Conservation (phyloP, 2,113 vertebrate species). For the Clupea harengus region DNA sequence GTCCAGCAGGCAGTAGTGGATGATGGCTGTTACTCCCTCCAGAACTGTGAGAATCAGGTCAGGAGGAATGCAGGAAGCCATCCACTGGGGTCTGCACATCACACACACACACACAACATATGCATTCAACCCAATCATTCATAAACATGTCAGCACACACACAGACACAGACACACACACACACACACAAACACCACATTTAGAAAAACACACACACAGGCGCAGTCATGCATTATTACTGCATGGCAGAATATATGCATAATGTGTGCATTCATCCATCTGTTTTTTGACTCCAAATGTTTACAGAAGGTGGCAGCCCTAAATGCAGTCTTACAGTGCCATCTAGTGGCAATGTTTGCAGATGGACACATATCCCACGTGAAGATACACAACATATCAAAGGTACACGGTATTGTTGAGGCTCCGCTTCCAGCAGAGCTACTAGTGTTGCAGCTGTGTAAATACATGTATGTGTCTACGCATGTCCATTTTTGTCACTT, state of each 20-base stretch:
- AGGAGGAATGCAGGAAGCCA: slow-evolving; percentile 91
- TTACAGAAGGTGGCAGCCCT: background rate
- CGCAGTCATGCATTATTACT: background rate
- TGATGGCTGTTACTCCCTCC: slow-evolving; percentile 96
- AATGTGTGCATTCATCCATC: background rate
- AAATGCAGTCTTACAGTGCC: background rate
- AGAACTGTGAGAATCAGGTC: slow-evolving; percentile 93
- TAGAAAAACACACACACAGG: background rate
- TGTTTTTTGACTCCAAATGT: background rate
- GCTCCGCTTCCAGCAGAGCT: background rate
- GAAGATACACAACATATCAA: background rate
- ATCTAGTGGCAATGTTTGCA: background rate
- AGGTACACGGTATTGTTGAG: background rate
- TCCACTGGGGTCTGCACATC: slow-evolving; percentile 85
- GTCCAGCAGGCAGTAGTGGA: slow-evolving; percentile 96
- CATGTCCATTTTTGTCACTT: no score
- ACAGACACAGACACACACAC: background rate
- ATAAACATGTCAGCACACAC: no score
- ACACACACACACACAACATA: no score
- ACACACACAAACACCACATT: background rate
- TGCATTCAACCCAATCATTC: no score
- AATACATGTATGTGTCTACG: background rate
- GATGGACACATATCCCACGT: no score
- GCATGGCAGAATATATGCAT: background rate
- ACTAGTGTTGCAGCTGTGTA: background rate